Base-by-base conservation (phyloP, 2,113 vertebrate species). In the Toxotes chatareus region DNA sequence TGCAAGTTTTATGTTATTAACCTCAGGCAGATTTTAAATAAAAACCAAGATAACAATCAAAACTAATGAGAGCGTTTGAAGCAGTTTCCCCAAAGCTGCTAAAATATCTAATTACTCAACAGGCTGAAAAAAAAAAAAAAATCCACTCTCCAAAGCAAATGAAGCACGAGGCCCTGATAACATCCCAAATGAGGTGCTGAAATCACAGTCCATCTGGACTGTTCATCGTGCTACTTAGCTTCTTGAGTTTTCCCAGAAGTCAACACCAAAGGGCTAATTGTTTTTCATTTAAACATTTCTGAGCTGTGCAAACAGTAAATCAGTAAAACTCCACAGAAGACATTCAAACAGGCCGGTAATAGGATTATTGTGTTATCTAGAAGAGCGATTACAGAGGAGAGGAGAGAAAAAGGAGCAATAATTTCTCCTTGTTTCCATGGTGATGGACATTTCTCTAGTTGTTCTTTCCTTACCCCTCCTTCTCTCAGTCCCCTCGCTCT, bases 91-190 rank as follows among this genome's bases (percentile, higher is more conserved):
- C n/a, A 70, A 68, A 86, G 59, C 42, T 59, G 46, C 57, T 65
- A 38, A 67, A 53, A 76, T 64, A 70, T 80, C 21, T 32, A 75
- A 86, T 81, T 64, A 90, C 51, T 38, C 56, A 79, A 69, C 13
- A 49, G 57, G 70, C 53, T 82, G 34, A 65, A 84, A 66, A 57
- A 27, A 27, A 57, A 27, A 27, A 27, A 23, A 57, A 16, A 31
- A 86, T 79, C 83, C 67, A 78, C 81, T 90, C 70, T 83, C 21
- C 27, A 79, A 56, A 79, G 67, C 53, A 76, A 86, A 88, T 67
- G 83, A 78, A 70, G 83, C 77, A 40, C n/a, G 76, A 78, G 44
- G 51, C 60, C 51, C 44, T 69, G 73, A 90, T 83, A 73, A 80
- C 62, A 65, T 79, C 70, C 46, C 68, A 84, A 87, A 85, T 36